Evolutionary conservation across 1,140 invertebrate genomes (phyloP).

Genomic region (Drosophila triauraria): DNA sequence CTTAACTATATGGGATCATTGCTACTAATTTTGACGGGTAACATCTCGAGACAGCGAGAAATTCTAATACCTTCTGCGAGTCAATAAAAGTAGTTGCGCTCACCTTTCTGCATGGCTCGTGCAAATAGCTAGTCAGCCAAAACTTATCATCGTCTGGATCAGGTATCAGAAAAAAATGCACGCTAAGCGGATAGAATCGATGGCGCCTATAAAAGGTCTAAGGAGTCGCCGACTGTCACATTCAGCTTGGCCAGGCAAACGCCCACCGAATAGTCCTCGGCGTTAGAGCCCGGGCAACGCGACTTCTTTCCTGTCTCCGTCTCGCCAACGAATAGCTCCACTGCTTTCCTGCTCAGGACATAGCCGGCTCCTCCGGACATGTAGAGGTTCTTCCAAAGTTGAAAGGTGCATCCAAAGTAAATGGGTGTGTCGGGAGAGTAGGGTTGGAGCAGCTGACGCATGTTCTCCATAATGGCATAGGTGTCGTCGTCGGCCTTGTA

Average conservation of each 20-base stretch:
- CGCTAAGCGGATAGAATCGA: slow-evolving; percentile 48
- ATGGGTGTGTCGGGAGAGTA: slow-evolving; percentile 89
- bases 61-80: no score
- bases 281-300: slow-evolving; percentile 89
- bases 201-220: slow-evolving; percentile 93
- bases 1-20: no score
- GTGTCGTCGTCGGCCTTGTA: slow-evolving; percentile 98
- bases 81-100: not conserved
- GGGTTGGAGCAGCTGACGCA: slow-evolving; percentile 93
- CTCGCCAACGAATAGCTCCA: slow-evolving; percentile 89
- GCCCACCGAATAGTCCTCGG: slow-evolving; percentile 97
- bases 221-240: slow-evolving; percentile 93
- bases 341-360: slow-evolving; percentile 92
- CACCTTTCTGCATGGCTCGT: slow-evolving; percentile 29
- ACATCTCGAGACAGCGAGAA: no score
- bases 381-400: slow-evolving; percentile 92
- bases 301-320: slow-evolving; percentile 88
- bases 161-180: slow-evolving; percentile 37
- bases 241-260: slow-evolving; percentile 94
- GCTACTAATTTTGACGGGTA: no score
- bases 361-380: slow-evolving; percentile 98
- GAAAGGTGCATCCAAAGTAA: slow-evolving; percentile 95
- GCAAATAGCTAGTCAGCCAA: slow-evolving; percentile 36
- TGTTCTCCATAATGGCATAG: slow-evolving; percentile 96
- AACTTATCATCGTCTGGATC: not conserved